Evolutionary conservation across 2,113 vertebrate species (phyloP), one percentile per base, ranked within the genome.

Genomic region (Cyrtonyx montezumae): DNA sequence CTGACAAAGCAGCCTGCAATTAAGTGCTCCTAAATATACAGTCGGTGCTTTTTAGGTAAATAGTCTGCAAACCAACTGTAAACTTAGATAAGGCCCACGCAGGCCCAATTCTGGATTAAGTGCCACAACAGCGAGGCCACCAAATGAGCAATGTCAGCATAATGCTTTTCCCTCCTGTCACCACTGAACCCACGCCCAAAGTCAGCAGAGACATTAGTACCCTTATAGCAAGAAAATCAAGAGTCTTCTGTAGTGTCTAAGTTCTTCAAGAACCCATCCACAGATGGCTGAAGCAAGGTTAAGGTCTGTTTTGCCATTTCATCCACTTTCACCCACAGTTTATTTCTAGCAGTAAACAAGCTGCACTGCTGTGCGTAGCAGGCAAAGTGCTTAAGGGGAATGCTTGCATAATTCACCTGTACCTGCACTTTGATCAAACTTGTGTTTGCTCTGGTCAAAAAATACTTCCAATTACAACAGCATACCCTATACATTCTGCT

Each of bases 91-190:
- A 76, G 43, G 84, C 51, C 58, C 1, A 11, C 89, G 90, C 46
- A 91, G 42, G 46, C 59, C 62, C 59, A 75, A 78, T 88, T 70
- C 49, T 63, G 70, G 58, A 76, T 82, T 3, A 92, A 78, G 16
- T 32, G 71, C 89, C 91, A 85, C 8, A 87, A 79, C 61, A 92
- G 46, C 36, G 61, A 85, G 65, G 69, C 79, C 77, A 89, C 23
- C 75, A 79, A 79, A 93, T 59, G 2, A 89, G 87, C 79, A 61
- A 30, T 30, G 79, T 91, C 94, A 94, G 93, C 76, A 80, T 19
- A 75, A 69, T 78, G 79, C 84, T 85, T 87, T 67, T 77, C 75
- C 30, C 87, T 93, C 56, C 84, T 88, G 75, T 70, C 84, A 85
- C 61, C 66, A 68, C 46, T 81, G 82, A 94, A 91, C 79, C 55